These are phyloP conservation scores for Ecdyonurus torrentis DNA, from an alignment of 2,888 invertebrate species.

Conservation along the genomic window DNA sequence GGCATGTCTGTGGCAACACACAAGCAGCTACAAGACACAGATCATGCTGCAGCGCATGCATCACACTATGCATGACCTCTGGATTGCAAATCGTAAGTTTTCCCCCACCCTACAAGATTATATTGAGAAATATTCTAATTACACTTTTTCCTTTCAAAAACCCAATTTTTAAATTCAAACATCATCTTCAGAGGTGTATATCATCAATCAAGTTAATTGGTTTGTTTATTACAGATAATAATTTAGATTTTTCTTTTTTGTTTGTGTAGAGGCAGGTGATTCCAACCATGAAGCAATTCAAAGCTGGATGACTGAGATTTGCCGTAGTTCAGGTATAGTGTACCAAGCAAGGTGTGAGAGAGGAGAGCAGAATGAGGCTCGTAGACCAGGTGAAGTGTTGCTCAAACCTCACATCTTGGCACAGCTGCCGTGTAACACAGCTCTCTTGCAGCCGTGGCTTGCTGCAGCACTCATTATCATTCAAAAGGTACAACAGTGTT, in stretches of 20 bases:
- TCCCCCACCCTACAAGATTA: too few relatives aligned
- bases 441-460: neutral
- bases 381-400: neutral
- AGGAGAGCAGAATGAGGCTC: neutral
- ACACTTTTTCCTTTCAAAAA: too few relatives aligned
- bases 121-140: too few relatives aligned
- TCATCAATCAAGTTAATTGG: too few relatives aligned
- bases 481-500: neutral
- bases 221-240: too few relatives aligned
- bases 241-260: neutral
- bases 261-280: too few relatives aligned
- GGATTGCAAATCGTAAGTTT: neutral
- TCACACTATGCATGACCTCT: neutral
- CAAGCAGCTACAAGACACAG: neutral
- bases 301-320: neutral
- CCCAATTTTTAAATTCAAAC: too few relatives aligned
- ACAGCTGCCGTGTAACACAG: neutral
- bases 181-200: too few relatives aligned
- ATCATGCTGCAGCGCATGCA: neutral
- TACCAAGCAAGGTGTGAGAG: neutral
- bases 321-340: neutral
- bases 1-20: neutral
- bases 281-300: too few relatives aligned
- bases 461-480: neutral
- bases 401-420: neutral